Percentiles rank a stretch among this genome's conserved stretches.
phyloP scores from a whole-genome alignment of 2,113 vertebrate species.

The Tonatia bakeri region DNA sequence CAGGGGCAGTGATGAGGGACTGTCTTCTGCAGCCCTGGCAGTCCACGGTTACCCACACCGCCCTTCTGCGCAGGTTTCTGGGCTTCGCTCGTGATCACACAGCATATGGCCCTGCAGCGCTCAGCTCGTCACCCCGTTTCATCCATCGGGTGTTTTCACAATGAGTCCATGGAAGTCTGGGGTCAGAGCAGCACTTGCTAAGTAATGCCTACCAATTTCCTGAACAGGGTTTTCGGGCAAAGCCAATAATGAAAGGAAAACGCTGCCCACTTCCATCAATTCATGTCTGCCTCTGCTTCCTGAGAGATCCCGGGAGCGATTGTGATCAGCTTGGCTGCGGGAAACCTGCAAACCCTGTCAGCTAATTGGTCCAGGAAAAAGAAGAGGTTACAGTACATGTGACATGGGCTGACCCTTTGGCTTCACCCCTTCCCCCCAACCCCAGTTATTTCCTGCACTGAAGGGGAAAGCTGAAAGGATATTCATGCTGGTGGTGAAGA shows the following conservation, averaged over 20 bases:
- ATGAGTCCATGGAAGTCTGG: not conserved
- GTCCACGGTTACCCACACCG: fast-evolving
- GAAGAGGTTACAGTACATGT: not conserved
- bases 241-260: constrained; percentile 21
- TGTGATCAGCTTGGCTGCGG: not conserved
- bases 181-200: constrained; percentile 6
- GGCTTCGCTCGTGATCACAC: fast-evolving
- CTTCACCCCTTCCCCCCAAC: not conserved
- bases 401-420: not conserved
- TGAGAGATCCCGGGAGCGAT: not conserved
- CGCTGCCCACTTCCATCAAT: constrained; percentile 65
- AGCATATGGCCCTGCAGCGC: fast-evolving
- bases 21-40: too few relatives aligned
- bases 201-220: constrained; percentile 55
- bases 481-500: not conserved
- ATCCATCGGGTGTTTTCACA: not conserved
- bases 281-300: constrained; percentile 61
- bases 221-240: not conserved
- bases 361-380: not conserved
- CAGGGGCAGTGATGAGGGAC: fast-evolving
- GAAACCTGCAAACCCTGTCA: not conserved
- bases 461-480: not conserved
- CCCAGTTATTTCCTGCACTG: not conserved
- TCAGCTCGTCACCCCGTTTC: not conserved
- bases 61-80: fast-evolving